Conservation (phyloP, 2,888 invertebrate species). For the Allolobophora icterica region DNA sequence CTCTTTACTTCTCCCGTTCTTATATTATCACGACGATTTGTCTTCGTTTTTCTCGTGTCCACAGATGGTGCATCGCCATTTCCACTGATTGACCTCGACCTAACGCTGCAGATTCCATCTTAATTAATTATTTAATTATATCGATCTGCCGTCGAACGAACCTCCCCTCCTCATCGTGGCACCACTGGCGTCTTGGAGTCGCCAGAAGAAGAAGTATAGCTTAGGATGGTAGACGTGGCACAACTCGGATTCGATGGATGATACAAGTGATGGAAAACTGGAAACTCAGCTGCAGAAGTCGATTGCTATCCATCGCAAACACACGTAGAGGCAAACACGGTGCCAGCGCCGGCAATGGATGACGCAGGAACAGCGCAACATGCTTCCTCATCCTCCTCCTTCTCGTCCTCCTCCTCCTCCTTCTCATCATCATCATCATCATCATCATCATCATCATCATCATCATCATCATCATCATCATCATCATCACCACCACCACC, state of each 20-base stretch:
- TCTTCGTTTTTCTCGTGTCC: neutral
- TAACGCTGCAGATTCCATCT: neutral
- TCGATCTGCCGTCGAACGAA: neutral
- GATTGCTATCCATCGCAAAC: neutral
- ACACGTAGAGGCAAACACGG: neutral
- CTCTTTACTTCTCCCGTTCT: neutral
- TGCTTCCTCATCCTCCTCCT: too few species aligned
- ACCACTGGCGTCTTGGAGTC: neutral
- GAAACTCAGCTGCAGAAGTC: neutral
- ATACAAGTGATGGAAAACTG: neutral
- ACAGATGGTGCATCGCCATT: neutral
- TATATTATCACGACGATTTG: neutral
- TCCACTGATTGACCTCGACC: neutral
- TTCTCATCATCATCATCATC: too few species aligned
- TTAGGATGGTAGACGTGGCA: neutral
- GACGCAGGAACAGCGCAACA: too few species aligned
- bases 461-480: too few species aligned
- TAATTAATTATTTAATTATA: slow-evolving; percentile 2
- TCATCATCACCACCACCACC: neutral
- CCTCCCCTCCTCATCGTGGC: neutral
- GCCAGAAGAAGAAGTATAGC: neutral
- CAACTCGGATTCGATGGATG: neutral
- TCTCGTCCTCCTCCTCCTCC: too few species aligned
- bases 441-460: too few species aligned
- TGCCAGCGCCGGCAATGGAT: too few species aligned